phyloP scores from a whole-genome alignment of 2,113 vertebrate genomes.

The Sinocyclocheilus anophthalmus region DNA sequence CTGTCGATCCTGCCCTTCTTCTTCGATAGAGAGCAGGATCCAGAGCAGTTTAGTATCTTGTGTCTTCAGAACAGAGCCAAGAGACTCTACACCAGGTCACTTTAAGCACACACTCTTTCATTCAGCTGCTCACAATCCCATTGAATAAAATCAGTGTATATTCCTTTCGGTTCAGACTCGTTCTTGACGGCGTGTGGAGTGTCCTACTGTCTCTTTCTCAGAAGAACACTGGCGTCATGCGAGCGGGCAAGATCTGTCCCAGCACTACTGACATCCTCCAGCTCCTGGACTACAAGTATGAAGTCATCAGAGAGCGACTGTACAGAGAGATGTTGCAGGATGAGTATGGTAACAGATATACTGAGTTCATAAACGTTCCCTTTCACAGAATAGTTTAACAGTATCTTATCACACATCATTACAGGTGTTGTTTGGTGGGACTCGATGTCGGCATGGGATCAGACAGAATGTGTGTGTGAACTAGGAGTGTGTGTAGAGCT shows the following conservation, averaged over 20 bases:
- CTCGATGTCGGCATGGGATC: conserved; percentile 65
- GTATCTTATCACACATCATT: not conserved
- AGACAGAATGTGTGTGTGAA: conserved; percentile 60
- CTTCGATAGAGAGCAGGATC: conserved; percentile 21
- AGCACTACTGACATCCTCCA: conserved; percentile 66
- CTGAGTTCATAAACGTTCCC: not conserved
- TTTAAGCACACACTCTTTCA: not conserved
- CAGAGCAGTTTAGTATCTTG: conserved; percentile 1
- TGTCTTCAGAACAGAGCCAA: conserved; percentile 33
- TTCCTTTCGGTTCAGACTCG: conserved; percentile 38
- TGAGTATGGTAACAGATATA: conserved; percentile 51
- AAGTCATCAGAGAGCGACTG: conserved; percentile 67
- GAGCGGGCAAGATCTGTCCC: conserved; percentile 60
- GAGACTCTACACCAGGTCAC: conserved; percentile 46
- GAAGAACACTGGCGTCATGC: conserved; percentile 19
- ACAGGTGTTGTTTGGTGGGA: conserved; percentile 69
- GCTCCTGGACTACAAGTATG: conserved; percentile 73
- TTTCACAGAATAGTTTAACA: not conserved
- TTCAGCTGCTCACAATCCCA: not conserved
- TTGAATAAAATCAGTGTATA: not conserved
- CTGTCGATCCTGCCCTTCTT: too few species aligned
- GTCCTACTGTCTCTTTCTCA: conserved; percentile 52
- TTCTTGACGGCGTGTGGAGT: conserved; percentile 67
- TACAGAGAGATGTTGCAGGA: conserved; percentile 77
- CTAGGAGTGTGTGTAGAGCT: conserved; percentile 65